Evolutionary conservation across 2,797 vertebrate genomes (phyloP).

Genomic region (Sus cebifrons): DNA sequence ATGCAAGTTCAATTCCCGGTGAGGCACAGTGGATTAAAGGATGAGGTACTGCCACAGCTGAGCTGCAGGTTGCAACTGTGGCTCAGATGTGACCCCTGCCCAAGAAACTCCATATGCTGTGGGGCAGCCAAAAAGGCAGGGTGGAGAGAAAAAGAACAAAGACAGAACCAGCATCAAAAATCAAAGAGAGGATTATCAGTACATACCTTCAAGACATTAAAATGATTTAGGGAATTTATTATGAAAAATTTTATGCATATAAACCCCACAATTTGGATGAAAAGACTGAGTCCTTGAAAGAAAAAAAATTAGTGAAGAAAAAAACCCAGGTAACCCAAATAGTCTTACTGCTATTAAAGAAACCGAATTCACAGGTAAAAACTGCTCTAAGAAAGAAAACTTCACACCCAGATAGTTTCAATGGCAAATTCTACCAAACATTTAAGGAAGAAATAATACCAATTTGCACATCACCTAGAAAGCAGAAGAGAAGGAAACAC

Average conservation of each 20-base stretch:
- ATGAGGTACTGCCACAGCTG: too few species aligned
- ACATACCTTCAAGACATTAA: neutral
- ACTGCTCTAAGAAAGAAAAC: neutral
- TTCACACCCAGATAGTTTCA: neutral
- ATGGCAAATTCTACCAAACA: neutral
- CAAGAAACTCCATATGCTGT: too few species aligned
- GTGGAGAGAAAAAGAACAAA: neutral
- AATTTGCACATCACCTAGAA: neutral
- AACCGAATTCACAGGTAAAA: neutral
- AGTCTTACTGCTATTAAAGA: neutral
- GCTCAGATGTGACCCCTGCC: too few species aligned
- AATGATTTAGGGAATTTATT: neutral
- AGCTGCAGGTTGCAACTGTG: too few species aligned
- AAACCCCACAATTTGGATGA: conserved; percentile 3
- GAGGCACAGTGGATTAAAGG: too few species aligned
- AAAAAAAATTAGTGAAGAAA: neutral
- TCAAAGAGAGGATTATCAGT: neutral
- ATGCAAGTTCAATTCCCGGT: too few species aligned
- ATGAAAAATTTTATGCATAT: neutral
- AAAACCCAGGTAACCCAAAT: neutral
- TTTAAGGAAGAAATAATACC: neutral
- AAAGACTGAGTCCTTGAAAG: neutral
- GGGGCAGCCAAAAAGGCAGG: too few species aligned
- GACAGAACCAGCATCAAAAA: neutral
- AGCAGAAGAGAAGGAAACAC: neutral